A percentile compares a stretch with the other conserved stretches of the same genome.
Evolutionary conservation across 2,888 invertebrate genomes (phyloP).

Genomic region (Nomada fabriciana): DNA sequence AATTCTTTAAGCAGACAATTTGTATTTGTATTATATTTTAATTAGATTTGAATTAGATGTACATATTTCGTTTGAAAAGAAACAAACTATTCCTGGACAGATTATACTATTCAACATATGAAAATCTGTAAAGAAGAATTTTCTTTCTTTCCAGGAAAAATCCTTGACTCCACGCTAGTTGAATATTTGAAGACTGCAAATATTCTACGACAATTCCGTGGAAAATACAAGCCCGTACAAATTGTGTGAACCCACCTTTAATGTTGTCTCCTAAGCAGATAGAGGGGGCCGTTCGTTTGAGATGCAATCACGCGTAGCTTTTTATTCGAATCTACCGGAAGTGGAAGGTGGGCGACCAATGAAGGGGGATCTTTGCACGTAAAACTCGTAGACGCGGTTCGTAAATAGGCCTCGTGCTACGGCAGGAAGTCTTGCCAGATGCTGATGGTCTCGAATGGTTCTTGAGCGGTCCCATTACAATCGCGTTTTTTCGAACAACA

Average conservation of each 20-base stretch:
- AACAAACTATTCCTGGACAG: too few species aligned
- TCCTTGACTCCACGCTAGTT: too few species aligned
- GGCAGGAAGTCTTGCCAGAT: constrained; percentile 73
- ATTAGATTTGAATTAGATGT: too few species aligned
- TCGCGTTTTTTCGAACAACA: constrained; percentile 31
- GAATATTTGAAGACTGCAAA: too few species aligned
- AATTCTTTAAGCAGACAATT: too few species aligned
- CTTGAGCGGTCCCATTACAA: constrained; percentile 50
- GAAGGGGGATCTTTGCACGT: constrained; percentile 58
- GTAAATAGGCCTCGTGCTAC: constrained; percentile 66
- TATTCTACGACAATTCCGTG: too few species aligned
- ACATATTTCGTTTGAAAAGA: too few species aligned
- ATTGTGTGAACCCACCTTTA: not conserved
- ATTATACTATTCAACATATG: too few species aligned
- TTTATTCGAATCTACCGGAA: constrained; percentile 65
- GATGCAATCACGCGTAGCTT: constrained; percentile 47
- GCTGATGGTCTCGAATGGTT: constrained; percentile 42
- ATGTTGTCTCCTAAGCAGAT: not conserved
- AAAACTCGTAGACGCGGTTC: constrained; percentile 59
- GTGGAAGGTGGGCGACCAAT: constrained; percentile 57
- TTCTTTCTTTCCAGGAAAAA: too few species aligned
- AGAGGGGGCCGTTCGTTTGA: constrained; percentile 6
- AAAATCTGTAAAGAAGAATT: too few species aligned
- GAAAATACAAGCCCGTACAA: too few species aligned
- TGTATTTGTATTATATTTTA: too few species aligned